Evolutionary conservation across 2,888 invertebrate species (phyloP).

Genomic region (Aelia acuminata): DNA sequence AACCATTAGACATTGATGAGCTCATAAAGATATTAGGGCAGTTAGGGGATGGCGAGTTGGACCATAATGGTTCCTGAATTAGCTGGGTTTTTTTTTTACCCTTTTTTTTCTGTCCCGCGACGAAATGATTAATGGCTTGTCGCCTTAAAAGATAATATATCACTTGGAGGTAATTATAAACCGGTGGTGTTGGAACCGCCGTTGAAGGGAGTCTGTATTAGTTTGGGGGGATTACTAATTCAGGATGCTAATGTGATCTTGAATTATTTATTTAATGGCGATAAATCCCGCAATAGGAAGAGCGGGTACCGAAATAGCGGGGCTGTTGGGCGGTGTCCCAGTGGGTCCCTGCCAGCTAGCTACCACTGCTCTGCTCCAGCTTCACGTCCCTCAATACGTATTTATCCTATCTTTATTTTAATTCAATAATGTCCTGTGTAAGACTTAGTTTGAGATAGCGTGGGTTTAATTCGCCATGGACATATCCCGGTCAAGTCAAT

Average conservation of each 20-base stretch:
- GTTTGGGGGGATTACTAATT: not conserved
- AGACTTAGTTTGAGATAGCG: no score
- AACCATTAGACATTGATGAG: not conserved
- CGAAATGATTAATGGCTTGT: not conserved
- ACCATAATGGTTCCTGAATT: not conserved
- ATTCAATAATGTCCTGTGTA: no score
- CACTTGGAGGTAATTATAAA: not conserved
- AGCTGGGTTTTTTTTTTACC: not conserved
- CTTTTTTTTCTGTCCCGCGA: no score
- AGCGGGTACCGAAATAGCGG: not conserved
- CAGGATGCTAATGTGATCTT: slow-evolving; percentile 8
- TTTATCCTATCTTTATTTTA: no score
- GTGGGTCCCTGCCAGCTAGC: not conserved
- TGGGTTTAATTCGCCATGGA: no score
- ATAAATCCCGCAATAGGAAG: slow-evolving; percentile 31
- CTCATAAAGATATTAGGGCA: not conserved
- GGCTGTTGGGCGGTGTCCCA: not conserved
- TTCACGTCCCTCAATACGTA: no score
- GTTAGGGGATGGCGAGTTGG: not conserved
- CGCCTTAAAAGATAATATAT: slow-evolving; percentile 24
- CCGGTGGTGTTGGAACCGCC: not conserved
- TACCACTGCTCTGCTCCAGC: not conserved
- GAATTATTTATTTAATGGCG: slow-evolving; percentile 33
- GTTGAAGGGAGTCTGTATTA: not conserved
- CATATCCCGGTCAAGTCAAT: no score